Percentiles rank a stretch among this genome's conserved stretches.
Evolutionary conservation across 1,140 invertebrate genomes (phyloP).

Genomic region (Aricia agestis): DNA sequence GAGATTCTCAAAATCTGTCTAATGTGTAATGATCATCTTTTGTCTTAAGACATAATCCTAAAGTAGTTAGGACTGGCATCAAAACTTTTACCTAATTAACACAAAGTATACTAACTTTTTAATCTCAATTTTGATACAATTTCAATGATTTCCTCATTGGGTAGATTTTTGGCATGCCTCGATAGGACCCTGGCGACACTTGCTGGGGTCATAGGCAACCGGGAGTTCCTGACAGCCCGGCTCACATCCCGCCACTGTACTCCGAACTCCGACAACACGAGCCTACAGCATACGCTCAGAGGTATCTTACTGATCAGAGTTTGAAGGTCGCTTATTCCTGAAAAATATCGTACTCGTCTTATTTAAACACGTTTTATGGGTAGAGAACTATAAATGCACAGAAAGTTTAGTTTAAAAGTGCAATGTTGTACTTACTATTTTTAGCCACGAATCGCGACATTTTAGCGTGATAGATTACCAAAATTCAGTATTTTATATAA

Average conservation of each 20-base stretch:
- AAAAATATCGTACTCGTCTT: background rate
- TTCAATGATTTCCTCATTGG: constrained; percentile 42
- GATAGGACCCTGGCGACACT: constrained; percentile 48
- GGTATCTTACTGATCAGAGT: constrained; percentile 48
- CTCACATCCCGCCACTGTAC: constrained; percentile 50
- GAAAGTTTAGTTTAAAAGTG: background rate
- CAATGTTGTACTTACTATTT: constrained; percentile 8
- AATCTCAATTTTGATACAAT: constrained; percentile 41
- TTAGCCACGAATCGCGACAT: background rate
- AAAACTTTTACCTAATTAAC: background rate
- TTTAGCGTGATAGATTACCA: background rate
- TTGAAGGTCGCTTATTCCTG: constrained; percentile 52
- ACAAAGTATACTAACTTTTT: constrained; percentile 41
- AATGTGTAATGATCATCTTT: too few relatives aligned
- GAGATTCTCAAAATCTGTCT: too few relatives aligned
- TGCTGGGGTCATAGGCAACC: constrained; percentile 49
- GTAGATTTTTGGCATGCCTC: constrained; percentile 35
- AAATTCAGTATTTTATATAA: background rate
- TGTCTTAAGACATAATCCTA: too few relatives aligned
- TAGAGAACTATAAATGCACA: too few relatives aligned
- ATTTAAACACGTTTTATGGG: too few relatives aligned
- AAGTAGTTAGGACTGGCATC: background rate
- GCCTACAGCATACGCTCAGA: constrained; percentile 38
- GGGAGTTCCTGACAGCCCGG: constrained; percentile 37
- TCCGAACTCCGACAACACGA: constrained; percentile 47